Percentiles rank a stretch among this genome's conserved stretches.
These are phyloP conservation scores for human DNA, from an alignment of 2,113 vertebrate species.

Conservation along the genomic window DNA sequence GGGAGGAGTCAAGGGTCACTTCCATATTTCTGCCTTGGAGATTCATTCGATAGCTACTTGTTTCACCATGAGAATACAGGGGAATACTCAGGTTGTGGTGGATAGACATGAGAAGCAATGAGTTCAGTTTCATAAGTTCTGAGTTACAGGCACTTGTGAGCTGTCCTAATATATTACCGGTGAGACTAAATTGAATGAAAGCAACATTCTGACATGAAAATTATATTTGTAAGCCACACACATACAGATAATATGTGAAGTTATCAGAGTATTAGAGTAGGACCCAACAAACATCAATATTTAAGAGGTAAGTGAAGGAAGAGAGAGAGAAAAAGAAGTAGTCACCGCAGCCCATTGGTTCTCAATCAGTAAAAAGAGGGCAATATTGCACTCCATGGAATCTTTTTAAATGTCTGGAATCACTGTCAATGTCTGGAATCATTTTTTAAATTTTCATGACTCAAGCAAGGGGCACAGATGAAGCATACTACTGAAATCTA, in stretches of 20 bases:
- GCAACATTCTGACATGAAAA: neutral
- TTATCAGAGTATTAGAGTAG: neutral
- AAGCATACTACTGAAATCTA: neutral
- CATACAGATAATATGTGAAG: neutral
- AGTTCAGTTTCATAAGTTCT: neutral
- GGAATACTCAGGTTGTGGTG: neutral
- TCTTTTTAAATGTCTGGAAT: neutral
- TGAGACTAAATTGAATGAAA: neutral
- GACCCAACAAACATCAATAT: neutral
- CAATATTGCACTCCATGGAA: neutral
- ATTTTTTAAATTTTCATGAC: neutral
- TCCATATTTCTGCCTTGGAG: neutral
- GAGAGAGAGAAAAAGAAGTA: neutral
- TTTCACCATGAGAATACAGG: neutral
- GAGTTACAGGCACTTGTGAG: neutral
- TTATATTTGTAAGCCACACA: neutral
- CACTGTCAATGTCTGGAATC: neutral
- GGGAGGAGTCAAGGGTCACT: neutral
- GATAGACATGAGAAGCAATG: neutral
- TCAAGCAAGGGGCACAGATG: neutral
- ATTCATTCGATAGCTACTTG: neutral
- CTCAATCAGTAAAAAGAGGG: fast-evolving
- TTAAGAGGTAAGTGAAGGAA: neutral
- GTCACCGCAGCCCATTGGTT: neutral
- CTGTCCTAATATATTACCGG: neutral